Conservation (phyloP, 2,797 vertebrate species). For the Manis pentadactyla region DNA sequence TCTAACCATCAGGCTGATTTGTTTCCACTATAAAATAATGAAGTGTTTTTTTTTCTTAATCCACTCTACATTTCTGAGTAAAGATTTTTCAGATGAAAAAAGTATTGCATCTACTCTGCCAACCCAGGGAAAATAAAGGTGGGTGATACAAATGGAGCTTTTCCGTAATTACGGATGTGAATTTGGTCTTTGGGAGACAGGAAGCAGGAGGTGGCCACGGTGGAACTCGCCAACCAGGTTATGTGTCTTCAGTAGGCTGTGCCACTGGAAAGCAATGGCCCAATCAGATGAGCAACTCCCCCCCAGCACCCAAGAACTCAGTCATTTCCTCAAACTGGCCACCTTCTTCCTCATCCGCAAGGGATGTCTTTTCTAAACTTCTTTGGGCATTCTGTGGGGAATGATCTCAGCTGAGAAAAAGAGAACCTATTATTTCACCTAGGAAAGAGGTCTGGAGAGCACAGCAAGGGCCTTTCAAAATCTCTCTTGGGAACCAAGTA, state of each 20-base stretch:
- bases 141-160: neutral
- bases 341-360: slow-evolving; percentile 43
- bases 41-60: neutral
- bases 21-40: neutral
- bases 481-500: slow-evolving; percentile 57
- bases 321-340: slow-evolving; percentile 34
- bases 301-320: neutral
- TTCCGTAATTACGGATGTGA: neutral
- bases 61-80: neutral
- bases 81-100: neutral
- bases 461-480: slow-evolving; percentile 66
- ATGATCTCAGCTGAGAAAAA: slow-evolving; percentile 67
- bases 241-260: neutral
- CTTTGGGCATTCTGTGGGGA: slow-evolving; percentile 63
- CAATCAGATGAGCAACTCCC: slow-evolving; percentile 56
- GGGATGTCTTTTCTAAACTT: slow-evolving; percentile 35
- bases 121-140: neutral
- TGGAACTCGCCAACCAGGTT: neutral
- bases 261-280: neutral
- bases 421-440: slow-evolving; percentile 47
- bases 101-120: neutral
- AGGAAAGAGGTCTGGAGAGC: slow-evolving; percentile 65
- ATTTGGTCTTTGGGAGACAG: neutral
- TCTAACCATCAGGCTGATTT: neutral
- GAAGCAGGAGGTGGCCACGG: accelerated